Evolutionary conservation across 2,113 vertebrate species (phyloP).

Genomic region (Chlamydotis undulata): DNA sequence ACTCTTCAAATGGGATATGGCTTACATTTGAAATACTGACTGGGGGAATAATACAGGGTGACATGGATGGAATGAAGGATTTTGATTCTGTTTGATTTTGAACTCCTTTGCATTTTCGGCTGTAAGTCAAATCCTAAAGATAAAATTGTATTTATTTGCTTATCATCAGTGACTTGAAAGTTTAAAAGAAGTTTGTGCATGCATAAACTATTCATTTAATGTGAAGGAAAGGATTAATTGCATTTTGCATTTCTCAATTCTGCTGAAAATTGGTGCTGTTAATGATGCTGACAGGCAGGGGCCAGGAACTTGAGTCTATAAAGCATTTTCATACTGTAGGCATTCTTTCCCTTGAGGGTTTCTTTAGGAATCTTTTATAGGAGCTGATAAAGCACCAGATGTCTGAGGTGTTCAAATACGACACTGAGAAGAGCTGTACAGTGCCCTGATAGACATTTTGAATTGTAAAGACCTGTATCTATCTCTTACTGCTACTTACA

Average conservation of each 20-base stretch:
- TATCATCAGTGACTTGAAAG: background rate
- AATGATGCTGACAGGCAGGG: background rate
- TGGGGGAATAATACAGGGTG: background rate
- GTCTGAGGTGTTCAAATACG: background rate
- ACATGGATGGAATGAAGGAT: background rate
- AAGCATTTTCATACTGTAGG: background rate
- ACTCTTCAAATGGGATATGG: background rate
- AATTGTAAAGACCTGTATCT: background rate
- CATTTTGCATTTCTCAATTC: background rate
- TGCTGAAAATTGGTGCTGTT: background rate
- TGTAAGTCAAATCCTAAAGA: background rate
- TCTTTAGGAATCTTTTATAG: background rate
- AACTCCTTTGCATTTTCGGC: background rate
- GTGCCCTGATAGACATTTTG: background rate
- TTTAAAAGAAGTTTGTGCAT: background rate
- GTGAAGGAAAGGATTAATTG: background rate
- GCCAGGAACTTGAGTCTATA: background rate
- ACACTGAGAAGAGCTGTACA: background rate
- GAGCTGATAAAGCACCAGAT: background rate
- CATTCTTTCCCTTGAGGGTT: background rate
- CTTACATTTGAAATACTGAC: slow-evolving; percentile 26
- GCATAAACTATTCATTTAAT: background rate
- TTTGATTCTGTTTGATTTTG: slow-evolving; percentile 22
- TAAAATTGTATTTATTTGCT: background rate
- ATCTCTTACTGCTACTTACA: background rate